phyloP scores from a whole-genome alignment of 2,797 vertebrate genomes.

The Coluber constrictor region DNA sequence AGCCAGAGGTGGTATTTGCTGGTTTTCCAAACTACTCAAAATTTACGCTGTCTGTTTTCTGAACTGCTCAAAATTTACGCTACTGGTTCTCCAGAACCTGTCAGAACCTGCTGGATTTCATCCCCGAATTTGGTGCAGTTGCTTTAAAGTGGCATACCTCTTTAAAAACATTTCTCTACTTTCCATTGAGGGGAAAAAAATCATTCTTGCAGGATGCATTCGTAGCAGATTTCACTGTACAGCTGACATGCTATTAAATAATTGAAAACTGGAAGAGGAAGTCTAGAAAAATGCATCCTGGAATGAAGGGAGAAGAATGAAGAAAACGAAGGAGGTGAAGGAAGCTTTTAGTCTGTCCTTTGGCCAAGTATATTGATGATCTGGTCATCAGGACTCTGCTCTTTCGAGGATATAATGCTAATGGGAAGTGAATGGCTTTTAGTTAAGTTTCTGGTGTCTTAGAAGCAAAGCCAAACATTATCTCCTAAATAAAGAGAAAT shows the following conservation, averaged over 20 bases:
- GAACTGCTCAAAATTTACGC: too few species aligned
- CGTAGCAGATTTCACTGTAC: constrained; percentile 57
- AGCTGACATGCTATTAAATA: constrained; percentile 70
- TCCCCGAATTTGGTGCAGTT: not conserved
- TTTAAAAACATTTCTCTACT: constrained; percentile 27
- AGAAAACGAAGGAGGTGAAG: constrained; percentile 73
- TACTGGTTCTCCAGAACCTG: too few species aligned
- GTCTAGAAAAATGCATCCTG: constrained; percentile 56
- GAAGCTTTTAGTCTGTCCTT: constrained; percentile 78
- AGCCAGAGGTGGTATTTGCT: too few species aligned
- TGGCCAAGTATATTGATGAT: constrained; percentile 86
- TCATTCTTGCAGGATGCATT: constrained; percentile 54
- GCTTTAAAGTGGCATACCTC: not conserved
- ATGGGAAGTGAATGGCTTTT: constrained; percentile 71
- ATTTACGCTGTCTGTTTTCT: too few species aligned
- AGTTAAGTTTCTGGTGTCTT: constrained; percentile 67
- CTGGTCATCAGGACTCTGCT: constrained; percentile 74
- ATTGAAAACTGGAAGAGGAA: constrained; percentile 66
- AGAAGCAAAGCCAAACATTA: constrained; percentile 70
- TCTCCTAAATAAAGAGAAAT: constrained; percentile 67
- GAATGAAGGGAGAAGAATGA: constrained; percentile 67
- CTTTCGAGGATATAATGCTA: constrained; percentile 77
- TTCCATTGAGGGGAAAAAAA: constrained; percentile 29
- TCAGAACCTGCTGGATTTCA: too few species aligned
- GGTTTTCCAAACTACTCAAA: too few species aligned